A percentile compares a stretch with the other conserved stretches of the same genome.
These are phyloP conservation scores for Seriola dumerili DNA, from an alignment of 2,113 vertebrate species.

Conservation along the genomic window DNA sequence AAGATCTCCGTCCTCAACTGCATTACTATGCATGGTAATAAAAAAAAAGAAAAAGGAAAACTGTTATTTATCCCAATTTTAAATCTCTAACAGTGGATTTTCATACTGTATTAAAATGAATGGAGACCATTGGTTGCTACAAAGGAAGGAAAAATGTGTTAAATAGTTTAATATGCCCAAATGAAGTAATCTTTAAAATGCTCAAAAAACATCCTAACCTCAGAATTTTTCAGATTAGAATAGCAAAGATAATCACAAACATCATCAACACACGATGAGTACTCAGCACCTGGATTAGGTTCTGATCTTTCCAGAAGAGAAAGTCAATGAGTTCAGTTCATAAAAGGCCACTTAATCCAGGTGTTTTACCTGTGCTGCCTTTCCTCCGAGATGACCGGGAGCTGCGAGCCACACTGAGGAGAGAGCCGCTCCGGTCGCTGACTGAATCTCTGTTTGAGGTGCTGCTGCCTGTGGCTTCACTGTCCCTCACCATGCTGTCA, in stretches of 20 bases:
- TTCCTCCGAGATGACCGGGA: conserved; percentile 89
- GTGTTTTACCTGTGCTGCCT: conserved; percentile 87
- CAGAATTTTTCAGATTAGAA: not conserved
- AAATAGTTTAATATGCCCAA: not conserved
- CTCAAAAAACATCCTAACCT: not conserved
- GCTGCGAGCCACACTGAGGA: conserved; percentile 77
- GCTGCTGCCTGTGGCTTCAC: conserved; percentile 92
- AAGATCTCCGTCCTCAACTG: not conserved
- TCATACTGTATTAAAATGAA: not conserved
- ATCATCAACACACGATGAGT: conserved; percentile 13
- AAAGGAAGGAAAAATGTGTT: not conserved
- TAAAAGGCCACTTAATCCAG: not conserved
- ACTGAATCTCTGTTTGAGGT: conserved; percentile 90
- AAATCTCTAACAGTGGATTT: not conserved
- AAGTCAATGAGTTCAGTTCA: conserved; percentile 13
- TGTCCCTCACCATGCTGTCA: conserved; percentile 94
- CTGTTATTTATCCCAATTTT: too few relatives aligned
- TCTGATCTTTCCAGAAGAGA: conserved; percentile 12
- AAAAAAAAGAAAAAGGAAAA: too few relatives aligned
- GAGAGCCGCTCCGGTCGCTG: conserved; percentile 82
- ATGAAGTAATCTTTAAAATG: not conserved
- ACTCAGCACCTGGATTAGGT: not conserved
- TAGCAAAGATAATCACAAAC: not conserved
- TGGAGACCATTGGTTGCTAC: not conserved
- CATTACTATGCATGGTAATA: not conserved